Conservation (phyloP, 2,888 invertebrate species). For the Cyrtodaria siliqua region DNA sequence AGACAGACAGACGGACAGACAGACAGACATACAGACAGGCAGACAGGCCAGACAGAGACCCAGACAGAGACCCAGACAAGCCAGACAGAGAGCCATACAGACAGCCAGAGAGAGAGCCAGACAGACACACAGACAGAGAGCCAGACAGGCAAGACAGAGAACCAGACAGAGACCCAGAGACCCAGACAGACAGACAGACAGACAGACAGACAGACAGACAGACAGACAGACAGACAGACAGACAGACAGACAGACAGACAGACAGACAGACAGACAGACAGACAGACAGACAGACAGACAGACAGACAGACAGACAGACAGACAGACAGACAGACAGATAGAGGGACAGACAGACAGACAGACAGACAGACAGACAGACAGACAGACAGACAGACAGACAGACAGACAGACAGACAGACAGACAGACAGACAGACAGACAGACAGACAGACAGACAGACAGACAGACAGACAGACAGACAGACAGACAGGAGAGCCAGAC, state of each 20-base stretch:
- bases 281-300: slow-evolving; percentile 22
- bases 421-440: slow-evolving; percentile 23
- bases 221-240: neutral
- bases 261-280: slow-evolving; percentile 29
- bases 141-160: slow-evolving; percentile 3
- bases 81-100: slow-evolving; percentile 1
- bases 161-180: neutral
- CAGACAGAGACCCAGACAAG: neutral
- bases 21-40: no score
- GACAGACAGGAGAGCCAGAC: slow-evolving; percentile 23
- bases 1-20: no score
- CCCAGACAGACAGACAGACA: neutral
- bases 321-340: slow-evolving; percentile 28
- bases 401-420: slow-evolving; percentile 29
- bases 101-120: slow-evolving; percentile 3
- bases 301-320: slow-evolving; percentile 28
- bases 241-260: slow-evolving; percentile 20
- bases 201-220: slow-evolving; percentile 14
- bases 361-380: slow-evolving; percentile 29
- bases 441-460: slow-evolving; percentile 29
- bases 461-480: slow-evolving; percentile 21
- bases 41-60: neutral
- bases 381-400: slow-evolving; percentile 29
- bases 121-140: slow-evolving; percentile 8
- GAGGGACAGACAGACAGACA: slow-evolving; percentile 27